These are phyloP conservation scores for Xiphophorus couchianus DNA, from an alignment of 2,113 vertebrate genomes.

Conservation along the genomic window DNA sequence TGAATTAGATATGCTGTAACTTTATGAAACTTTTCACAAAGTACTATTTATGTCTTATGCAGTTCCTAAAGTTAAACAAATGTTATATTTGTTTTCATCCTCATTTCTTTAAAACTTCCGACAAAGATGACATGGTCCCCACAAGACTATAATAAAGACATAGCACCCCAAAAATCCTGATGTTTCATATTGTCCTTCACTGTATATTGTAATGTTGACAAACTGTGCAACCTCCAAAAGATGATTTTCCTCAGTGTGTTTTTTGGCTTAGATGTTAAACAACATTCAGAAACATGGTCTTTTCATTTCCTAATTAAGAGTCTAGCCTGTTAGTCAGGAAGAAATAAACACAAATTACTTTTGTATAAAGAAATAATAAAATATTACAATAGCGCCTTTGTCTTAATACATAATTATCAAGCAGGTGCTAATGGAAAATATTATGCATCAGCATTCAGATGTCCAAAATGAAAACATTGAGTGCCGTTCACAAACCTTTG, in stretches of 20 bases:
- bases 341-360: not conserved
- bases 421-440: conserved; percentile 19
- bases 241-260: not conserved
- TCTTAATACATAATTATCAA: conserved; percentile 11
- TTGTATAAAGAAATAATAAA: not conserved
- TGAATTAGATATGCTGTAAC: conserved; percentile 1
- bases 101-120: not conserved
- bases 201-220: conserved; percentile 4
- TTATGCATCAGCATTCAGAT: conserved; percentile 16
- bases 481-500: conserved; percentile 35
- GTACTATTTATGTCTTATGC: conserved; percentile 4
- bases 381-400: conserved; percentile 10
- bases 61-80: not conserved
- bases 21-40: conserved; percentile 12
- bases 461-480: conserved; percentile 24
- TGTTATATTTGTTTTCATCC: not conserved
- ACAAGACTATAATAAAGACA: not conserved
- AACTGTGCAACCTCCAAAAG: not conserved
- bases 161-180: not conserved
- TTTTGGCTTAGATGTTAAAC: not conserved
- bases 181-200: not conserved
- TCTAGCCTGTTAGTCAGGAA: not conserved
- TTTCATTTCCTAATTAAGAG: not conserved
- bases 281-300: not conserved
- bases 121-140: conserved; percentile 10